Evolutionary conservation across 1,140 invertebrate genomes (phyloP), one percentile per base, ranked within the genome.

Genomic region (Radopholus similis): DNA sequence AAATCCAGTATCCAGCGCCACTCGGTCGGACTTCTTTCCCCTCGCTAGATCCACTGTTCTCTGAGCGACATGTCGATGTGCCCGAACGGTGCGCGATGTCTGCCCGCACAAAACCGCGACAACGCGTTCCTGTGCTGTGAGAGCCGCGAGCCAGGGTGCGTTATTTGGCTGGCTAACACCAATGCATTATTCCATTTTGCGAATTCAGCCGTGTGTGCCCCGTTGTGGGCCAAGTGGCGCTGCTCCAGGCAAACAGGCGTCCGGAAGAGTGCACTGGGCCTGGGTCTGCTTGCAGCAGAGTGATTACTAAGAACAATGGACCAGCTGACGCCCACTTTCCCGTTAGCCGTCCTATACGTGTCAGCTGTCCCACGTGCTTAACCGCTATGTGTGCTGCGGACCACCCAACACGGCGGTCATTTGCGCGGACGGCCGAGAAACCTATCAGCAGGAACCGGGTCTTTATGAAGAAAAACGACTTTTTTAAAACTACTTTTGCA

Each of bases 401-500:
- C 32, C 47, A 18, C 58, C 66, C 13, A n/a, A 6, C 18, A 21
- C 54, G 8, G 15, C 51, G 21, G 70, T 65, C 13, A 2, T 69
- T 9, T 74, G 72, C 62, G 72, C 72, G 8, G 72, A 74, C 64
- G 72, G 72, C 8, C 70, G 72, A 18, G 72, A 74, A 42, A 74
- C 72, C 8, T 74, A 77, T 21, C 40, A 56, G 6, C 72, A 74
- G 66, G 75, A 74, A 55, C 55, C 71, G 55, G 72, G 72, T 72
- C 28, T 40, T 35, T 30, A 37, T 18, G 18, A 18, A 26, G 34
- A 67, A 63, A 60, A 6, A 68, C 9, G 23, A n/a, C 15, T 60
- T n/a, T 60, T 26, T 60, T n/a, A n/a, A n/a, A n/a, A n/a, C n/a
- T 15, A 42, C 21, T 15, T 15, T 42, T 15, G 40, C 40, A 21